phyloP scores from a whole-genome alignment of 1,140 invertebrate species.

The Proctacanthus coquilletti region DNA sequence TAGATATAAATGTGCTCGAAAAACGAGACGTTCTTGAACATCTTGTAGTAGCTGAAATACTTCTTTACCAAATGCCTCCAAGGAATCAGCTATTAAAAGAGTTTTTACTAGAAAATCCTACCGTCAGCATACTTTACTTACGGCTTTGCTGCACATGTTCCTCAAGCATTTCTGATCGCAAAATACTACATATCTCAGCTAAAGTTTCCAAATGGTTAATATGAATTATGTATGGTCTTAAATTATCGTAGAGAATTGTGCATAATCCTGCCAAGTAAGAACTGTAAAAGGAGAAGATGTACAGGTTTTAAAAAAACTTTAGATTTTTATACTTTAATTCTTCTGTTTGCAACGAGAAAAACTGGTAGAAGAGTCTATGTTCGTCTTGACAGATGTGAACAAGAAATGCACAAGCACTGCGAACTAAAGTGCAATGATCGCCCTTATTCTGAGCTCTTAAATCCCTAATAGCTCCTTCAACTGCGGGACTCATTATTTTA shows the following conservation, averaged over 20 bases:
- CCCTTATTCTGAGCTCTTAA: conserved; percentile 51
- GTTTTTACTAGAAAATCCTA: too few species aligned
- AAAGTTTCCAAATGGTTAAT: conserved; percentile 96
- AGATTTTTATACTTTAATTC: conserved; percentile 42
- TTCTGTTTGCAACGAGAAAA: conserved; percentile 53
- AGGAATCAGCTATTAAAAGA: conserved; percentile 38
- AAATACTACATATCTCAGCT: conserved; percentile 88
- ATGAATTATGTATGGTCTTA: conserved; percentile 92
- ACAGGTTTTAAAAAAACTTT: neutral
- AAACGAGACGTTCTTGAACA: conserved; percentile 91
- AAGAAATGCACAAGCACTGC: conserved; percentile 76
- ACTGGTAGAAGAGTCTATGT: conserved; percentile 74
- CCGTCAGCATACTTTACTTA: conserved; percentile 36
- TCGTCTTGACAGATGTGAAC: conserved; percentile 89
- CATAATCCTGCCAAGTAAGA: conserved; percentile 74
- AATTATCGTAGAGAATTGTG: conserved; percentile 76
- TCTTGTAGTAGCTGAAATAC: conserved; percentile 85
- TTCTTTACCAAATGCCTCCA: conserved; percentile 70
- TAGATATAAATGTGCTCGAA: conserved; percentile 87
- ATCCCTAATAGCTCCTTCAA: conserved; percentile 58
- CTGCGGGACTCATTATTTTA: conserved; percentile 41
- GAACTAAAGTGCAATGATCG: conserved; percentile 76
- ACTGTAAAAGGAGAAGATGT: conserved; percentile 33
- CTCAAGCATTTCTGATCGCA: conserved; percentile 86
- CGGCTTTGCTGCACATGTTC: conserved; percentile 80